Evolutionary conservation across 2,888 invertebrate genomes (phyloP).

Genomic region (Yponomeuta malinellus): DNA sequence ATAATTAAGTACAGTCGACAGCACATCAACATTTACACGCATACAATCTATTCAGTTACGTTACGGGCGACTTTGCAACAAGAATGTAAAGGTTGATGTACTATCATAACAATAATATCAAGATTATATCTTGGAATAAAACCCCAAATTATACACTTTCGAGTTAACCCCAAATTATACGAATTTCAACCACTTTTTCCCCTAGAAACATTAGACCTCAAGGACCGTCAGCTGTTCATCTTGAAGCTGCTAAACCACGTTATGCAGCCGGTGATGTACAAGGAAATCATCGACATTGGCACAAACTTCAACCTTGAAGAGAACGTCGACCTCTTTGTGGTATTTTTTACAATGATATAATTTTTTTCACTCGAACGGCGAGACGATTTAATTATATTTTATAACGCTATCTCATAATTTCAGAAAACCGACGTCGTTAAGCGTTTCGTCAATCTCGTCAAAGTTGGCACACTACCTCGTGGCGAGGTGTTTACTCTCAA

Average conservation of each 20-base stretch:
- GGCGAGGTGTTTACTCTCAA: slow-evolving; percentile 70
- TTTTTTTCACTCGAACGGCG: background rate
- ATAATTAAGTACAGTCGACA: too few relatives aligned
- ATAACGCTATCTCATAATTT: background rate
- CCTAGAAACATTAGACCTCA: slow-evolving; percentile 57
- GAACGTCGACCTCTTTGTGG: slow-evolving; percentile 42
- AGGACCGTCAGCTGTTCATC: slow-evolving; percentile 63
- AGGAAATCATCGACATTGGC: slow-evolving; percentile 60
- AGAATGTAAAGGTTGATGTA: too few relatives aligned
- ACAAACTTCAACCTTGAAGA: slow-evolving; percentile 59
- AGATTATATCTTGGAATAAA: too few relatives aligned
- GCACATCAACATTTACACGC: too few relatives aligned
- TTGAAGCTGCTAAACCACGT: slow-evolving; percentile 71
- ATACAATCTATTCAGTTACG: too few relatives aligned
- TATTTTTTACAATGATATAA: background rate
- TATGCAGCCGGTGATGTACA: slow-evolving; percentile 63
- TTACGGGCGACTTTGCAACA: too few relatives aligned
- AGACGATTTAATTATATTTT: background rate
- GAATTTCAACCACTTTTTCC: background rate
- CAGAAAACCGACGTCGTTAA: slow-evolving; percentile 76
- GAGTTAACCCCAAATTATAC: too few relatives aligned
- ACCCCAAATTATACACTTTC: too few relatives aligned
- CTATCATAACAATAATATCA: too few relatives aligned
- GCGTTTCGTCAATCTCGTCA: slow-evolving; percentile 68
- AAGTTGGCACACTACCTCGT: slow-evolving; percentile 73